phyloP scores from a whole-genome alignment of 2,888 invertebrate genomes.

The Drosophila borborema region DNA sequence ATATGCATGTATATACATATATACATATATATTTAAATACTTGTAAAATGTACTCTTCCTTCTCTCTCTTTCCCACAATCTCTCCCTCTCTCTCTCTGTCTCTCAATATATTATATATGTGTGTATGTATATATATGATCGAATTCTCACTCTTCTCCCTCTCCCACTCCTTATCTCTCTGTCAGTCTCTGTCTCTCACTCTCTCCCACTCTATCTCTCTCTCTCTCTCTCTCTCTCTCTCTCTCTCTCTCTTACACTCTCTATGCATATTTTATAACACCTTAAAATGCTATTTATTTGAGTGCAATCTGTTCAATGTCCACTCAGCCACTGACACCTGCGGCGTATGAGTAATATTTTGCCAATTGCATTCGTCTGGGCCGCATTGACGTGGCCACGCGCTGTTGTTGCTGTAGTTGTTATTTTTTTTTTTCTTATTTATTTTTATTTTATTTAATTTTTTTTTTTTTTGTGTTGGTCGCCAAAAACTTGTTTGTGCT shows the following conservation, averaged over 20 bases:
- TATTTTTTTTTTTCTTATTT: not conserved
- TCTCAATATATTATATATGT: not conserved
- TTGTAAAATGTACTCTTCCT: not conserved
- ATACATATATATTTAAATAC: not conserved
- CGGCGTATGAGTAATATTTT: constrained; percentile 47
- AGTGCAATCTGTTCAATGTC: constrained; percentile 9
- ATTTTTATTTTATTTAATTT: not conserved
- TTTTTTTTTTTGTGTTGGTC: constrained; percentile 1
- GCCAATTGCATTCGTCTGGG: constrained; percentile 23
- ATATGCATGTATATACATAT: not conserved
- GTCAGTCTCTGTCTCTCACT: no score
- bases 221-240: not conserved
- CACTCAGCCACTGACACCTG: constrained; percentile 18
- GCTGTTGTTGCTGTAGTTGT: not conserved
- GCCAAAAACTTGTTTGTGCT: constrained; percentile 39
- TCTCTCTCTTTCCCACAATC: not conserved
- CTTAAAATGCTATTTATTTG: not conserved
- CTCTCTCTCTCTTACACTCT: not conserved
- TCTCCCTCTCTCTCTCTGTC: not conserved
- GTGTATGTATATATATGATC: no score
- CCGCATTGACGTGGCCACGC: constrained; percentile 34
- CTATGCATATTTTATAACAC: not conserved
- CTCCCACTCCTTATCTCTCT: not conserved
- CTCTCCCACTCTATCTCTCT: not conserved
- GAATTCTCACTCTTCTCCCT: no score